A percentile compares a stretch with the other conserved stretches of the same genome.
phyloP scores from a whole-genome alignment of 2,797 vertebrate species.

The Eulemur albifrons region DNA sequence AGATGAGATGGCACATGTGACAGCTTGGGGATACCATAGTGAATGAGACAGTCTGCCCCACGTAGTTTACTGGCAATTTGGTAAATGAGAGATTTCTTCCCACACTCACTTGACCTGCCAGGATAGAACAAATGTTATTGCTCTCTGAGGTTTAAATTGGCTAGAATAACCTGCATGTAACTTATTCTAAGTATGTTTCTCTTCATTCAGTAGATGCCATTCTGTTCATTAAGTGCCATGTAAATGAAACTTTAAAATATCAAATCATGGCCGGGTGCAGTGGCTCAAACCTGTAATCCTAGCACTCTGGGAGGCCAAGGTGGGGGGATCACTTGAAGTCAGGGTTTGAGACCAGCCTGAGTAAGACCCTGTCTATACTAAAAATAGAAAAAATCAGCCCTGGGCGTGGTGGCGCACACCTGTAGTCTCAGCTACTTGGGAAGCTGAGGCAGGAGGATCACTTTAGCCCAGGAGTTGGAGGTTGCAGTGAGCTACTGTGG shows the following conservation, averaged over 20 bases:
- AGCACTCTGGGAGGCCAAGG: neutral
- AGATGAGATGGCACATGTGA: neutral
- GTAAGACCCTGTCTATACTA: neutral
- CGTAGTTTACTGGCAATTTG: neutral
- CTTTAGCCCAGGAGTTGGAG: neutral
- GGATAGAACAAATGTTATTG: neutral
- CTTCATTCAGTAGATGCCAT: neutral
- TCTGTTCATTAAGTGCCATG: conserved; percentile 2
- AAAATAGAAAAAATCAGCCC: neutral
- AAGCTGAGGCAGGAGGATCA: neutral
- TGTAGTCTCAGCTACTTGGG: neutral
- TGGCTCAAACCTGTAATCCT: neutral
- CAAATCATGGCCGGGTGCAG: neutral
- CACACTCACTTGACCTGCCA: neutral
- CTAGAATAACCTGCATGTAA: neutral
- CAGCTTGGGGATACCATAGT: neutral
- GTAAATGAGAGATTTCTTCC: conserved; percentile 18
- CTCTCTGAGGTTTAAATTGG: neutral
- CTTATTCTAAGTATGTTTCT: conserved; percentile 14
- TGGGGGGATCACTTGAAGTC: neutral
- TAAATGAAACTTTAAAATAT: neutral
- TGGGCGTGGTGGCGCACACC: neutral
- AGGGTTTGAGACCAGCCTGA: neutral
- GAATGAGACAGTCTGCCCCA: neutral
- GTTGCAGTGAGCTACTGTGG: neutral